Base-by-base conservation (phyloP, 2,113 vertebrate species). In the Orycteropus afer region DNA sequence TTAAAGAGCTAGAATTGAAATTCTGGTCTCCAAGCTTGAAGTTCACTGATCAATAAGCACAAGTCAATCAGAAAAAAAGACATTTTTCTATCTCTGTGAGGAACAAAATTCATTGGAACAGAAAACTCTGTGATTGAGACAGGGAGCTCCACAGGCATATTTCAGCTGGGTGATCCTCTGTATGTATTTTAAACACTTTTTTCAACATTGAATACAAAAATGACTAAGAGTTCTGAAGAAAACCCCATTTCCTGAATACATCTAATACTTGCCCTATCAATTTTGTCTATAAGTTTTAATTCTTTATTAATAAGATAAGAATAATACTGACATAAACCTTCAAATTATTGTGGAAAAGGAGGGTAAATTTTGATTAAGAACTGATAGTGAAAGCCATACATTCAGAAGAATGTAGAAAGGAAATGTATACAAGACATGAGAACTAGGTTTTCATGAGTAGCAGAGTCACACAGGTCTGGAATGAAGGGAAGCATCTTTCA, bases 1-100 rank as follows among this genome's bases (percentile, higher is more conserved):
- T 15, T 81, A 55, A 91, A 77, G 67, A 65, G 20, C 15, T 69
- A 67, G 15, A 88, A 40, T 1, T 71, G 55, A 96, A 96, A 89
- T 53, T 32, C 18, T 55, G 67, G 51, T 47, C 83, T 94, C 12
- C 1, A 74, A 89, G 53, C 47, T 71, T 53, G 67, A 80, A 83
- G 45, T 57, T 81, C 61, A 83, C 40, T 80, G 29, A 90, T 78
- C 8, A 93, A 71, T 42, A 89, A 82, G 55, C n/a, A 94, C 17
- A 42, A 63, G 69, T 55, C 51, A 90, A 13, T 77, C 14, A 78
- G 29, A 20, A 87, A 92, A 34, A 92, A 93, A 96, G 22, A 10
- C 47, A 85, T 42, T 51, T 89, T 53, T 47, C 40, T 29, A 1
- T 42, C 3, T 74, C 53, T 51, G n/a, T 2, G 25, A 25, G 57